Conservation (phyloP, 2,888 invertebrate genomes). For the Eupithecia abbreviata region DNA sequence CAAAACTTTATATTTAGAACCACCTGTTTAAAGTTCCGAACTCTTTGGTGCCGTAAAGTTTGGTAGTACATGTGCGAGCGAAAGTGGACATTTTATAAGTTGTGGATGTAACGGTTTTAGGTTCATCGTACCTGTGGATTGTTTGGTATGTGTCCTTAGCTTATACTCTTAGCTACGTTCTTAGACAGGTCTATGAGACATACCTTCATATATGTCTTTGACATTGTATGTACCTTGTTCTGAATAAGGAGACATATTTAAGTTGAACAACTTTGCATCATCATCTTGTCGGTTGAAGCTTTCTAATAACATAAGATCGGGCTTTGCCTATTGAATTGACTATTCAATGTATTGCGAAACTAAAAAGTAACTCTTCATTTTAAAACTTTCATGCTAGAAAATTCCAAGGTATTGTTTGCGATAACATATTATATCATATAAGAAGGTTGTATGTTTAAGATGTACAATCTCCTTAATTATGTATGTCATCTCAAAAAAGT, state of each 20-base stretch:
- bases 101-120: slow-evolving; percentile 71
- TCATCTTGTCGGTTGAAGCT: background rate
- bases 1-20: slow-evolving; percentile 51
- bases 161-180: slow-evolving; percentile 27
- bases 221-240: slow-evolving; percentile 6
- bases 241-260: background rate
- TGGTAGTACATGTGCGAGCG: slow-evolving; percentile 60
- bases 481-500: background rate
- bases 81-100: slow-evolving; percentile 62
- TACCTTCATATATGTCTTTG: slow-evolving; percentile 14
- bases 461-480: background rate
- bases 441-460: background rate
- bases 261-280: background rate
- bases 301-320: background rate
- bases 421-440: background rate
- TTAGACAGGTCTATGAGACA: slow-evolving; percentile 26
- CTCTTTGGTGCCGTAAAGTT: slow-evolving; percentile 45
- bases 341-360: background rate
- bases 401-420: background rate
- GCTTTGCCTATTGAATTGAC: background rate
- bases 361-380: background rate
- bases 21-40: slow-evolving; percentile 34
- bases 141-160: slow-evolving; percentile 70
- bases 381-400: background rate
- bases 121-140: slow-evolving; percentile 64